Conservation (phyloP, 2,888 invertebrate species). For the Saturnia pavonia region DNA sequence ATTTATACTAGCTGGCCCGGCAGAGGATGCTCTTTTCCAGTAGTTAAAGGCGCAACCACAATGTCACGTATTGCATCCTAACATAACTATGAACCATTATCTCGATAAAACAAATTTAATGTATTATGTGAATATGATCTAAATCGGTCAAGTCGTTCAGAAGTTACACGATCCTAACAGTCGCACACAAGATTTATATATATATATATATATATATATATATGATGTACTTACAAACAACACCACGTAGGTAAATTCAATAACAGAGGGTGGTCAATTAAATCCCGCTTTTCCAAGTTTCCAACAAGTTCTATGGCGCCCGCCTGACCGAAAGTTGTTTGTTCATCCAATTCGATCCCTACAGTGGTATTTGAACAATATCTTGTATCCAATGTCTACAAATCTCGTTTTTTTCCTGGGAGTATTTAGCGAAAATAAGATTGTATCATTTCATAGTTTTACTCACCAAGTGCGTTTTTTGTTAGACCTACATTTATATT, state of each 20-base stretch:
- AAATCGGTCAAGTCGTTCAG: too few species aligned
- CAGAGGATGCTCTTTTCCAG: too few species aligned
- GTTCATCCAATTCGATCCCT: constrained; percentile 52
- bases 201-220: too few species aligned
- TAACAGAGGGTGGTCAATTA: constrained; percentile 16
- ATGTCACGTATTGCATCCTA: too few species aligned
- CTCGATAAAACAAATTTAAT: too few species aligned
- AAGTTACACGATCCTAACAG: too few species aligned
- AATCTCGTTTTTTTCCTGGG: constrained; percentile 25
- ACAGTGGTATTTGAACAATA: constrained; percentile 43
- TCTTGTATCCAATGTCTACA: constrained; percentile 39
- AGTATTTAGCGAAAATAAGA: constrained; percentile 16
- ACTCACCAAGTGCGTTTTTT: neutral
- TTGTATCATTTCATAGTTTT: neutral
- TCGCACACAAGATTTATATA: too few species aligned
- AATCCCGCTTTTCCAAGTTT: constrained; percentile 21
- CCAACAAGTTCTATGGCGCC: constrained; percentile 43
- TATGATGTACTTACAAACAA: constrained; percentile 17
- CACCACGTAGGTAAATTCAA: constrained; percentile 9
- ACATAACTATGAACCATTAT: too few species aligned
- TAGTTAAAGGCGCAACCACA: too few species aligned
- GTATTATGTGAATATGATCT: too few species aligned
- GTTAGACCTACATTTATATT: neutral
- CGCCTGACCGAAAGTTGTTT: constrained; percentile 50
- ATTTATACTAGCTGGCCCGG: too few species aligned